Percentiles rank a stretch among this genome's conserved stretches.
phyloP scores from a whole-genome alignment of 2,113 vertebrate species.

The Guaruba guarouba region DNA sequence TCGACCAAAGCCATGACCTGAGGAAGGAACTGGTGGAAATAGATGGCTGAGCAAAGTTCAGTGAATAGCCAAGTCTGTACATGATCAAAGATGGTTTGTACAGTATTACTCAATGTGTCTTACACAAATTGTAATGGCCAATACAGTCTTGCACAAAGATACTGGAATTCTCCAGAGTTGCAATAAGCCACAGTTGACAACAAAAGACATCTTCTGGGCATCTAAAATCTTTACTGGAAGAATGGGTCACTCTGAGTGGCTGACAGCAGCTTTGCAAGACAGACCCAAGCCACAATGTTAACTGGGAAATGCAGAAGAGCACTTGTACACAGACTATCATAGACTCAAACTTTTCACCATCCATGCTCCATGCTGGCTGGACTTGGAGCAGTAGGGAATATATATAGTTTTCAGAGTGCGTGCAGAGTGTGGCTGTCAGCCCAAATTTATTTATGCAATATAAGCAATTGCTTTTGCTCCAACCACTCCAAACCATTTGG shows the following conservation, averaged over 20 bases:
- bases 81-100: neutral
- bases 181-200: neutral
- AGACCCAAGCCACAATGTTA: accelerated
- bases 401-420: neutral
- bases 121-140: neutral
- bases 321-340: neutral
- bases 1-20: neutral
- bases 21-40: neutral
- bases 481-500: neutral
- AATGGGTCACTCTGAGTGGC: neutral
- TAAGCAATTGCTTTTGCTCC: neutral
- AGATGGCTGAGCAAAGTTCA: neutral
- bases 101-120: neutral
- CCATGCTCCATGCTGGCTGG: neutral
- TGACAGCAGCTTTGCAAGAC: neutral
- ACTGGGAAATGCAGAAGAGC: neutral
- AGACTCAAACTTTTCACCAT: neutral
- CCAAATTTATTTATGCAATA: neutral
- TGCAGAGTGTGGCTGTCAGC: neutral
- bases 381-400: neutral
- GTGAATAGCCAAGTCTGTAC: neutral
- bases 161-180: neutral
- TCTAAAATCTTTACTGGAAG: neutral
- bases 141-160: neutral
- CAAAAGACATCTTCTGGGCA: neutral